Base-by-base conservation (phyloP, 2,888 invertebrate genomes). In the Heliothis peltigera region DNA sequence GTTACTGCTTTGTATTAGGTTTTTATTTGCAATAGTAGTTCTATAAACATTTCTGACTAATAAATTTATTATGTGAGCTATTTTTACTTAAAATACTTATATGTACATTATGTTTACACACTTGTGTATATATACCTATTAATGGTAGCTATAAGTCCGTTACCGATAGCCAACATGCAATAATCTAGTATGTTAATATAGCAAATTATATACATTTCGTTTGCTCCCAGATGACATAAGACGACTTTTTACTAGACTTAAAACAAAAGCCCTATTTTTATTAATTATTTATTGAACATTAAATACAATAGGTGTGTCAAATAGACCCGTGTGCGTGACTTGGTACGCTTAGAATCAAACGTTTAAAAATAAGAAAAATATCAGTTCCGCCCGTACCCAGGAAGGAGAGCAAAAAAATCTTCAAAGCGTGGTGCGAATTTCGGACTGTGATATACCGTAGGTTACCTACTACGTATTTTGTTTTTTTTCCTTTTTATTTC, bases 331-430 rank as follows among this genome's bases (percentile, higher is more conserved):
- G n/a, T n/a, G n/a, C n/a, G n/a, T n/a, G 0, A n/a, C 1, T 39
- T 39, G 15, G 15, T n/a, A 1, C 5, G 12, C 12, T 12, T 32
- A 12, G 12, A 12, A 28, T 8, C 10, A 10, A 32, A 12, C 32
- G 32, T 8, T 32, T 32, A 32, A 47, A 47, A 46, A 15, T 2
- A 15, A 48, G 19, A 39, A 43, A 0, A n/a, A 1, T 22, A 49
- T 44, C 10, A 2, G 47, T 63, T 62, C 15, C 42, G 18, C 32
- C 32, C 19, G 12, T 47, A 18, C 51, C 39, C 32, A 42, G 5
- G 28, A 22, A 47, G 32, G 22, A 25, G 28, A 56, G 59, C 71
- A 76, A 56, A 76, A 75, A 44, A 70, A 56, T 46, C 43, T 43
- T 58, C 77, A 63, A 76, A 69, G 75, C 43, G 15, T 39, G 43